Evolutionary conservation across 1,140 invertebrate species (phyloP).

Genomic region (Cyphomyrmex costatus): DNA sequence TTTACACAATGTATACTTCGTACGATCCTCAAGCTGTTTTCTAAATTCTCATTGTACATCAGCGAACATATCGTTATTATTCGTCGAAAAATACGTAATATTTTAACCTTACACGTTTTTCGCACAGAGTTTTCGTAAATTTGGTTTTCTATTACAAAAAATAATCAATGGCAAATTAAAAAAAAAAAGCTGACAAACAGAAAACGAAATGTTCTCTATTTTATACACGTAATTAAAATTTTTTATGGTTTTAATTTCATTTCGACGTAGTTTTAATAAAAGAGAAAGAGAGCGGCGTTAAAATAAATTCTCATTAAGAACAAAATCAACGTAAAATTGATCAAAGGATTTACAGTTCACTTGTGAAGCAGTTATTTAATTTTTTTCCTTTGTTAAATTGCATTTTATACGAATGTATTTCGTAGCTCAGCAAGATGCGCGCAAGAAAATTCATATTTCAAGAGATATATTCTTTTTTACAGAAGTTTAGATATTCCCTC

Average conservation of each 20-base stretch:
- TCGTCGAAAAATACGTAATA: not conserved
- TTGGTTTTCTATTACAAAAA: not conserved
- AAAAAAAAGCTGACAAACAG: not conserved
- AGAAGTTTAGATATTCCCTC: slow-evolving; percentile 43
- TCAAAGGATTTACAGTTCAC: not conserved
- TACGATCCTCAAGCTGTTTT: slow-evolving; percentile 4
- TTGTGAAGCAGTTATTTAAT: not conserved
- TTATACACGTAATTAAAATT: no score
- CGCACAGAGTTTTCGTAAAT: not conserved
- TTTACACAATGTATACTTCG: slow-evolving; percentile 5
- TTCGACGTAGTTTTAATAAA: slow-evolving; percentile 8
- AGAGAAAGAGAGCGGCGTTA: not conserved
- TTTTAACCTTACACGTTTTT: not conserved
- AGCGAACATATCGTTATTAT: not conserved
- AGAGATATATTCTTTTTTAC: slow-evolving; percentile 3
- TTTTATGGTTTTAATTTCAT: not conserved
- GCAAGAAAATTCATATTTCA: slow-evolving; percentile 17
- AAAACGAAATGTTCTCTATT: not conserved
- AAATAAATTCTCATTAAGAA: not conserved
- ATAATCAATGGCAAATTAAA: not conserved
- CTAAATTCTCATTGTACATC: not conserved
- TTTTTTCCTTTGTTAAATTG: not conserved
- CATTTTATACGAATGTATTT: not conserved
- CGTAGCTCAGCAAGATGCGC: not conserved
- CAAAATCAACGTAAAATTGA: not conserved